phyloP scores from a whole-genome alignment of 2,113 vertebrate genomes.

The Rutilus rutilus region DNA sequence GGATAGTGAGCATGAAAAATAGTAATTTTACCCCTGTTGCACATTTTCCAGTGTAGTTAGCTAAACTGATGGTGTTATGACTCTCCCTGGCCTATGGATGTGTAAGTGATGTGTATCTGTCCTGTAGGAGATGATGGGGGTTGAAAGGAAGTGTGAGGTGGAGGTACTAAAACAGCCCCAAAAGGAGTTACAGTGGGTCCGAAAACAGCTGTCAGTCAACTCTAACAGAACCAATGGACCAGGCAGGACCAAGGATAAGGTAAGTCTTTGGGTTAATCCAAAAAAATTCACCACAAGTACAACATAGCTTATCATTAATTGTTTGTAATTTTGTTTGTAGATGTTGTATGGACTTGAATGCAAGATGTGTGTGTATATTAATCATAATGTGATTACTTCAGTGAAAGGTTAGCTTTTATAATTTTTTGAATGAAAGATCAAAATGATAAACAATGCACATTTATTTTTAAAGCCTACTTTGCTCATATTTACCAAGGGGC shows the following conservation, averaged over 20 bases:
- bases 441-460: too few relatives aligned
- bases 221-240: constrained; percentile 60
- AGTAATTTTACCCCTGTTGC: background rate
- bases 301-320: background rate
- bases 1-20: background rate
- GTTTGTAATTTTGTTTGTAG: background rate
- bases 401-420: too few relatives aligned
- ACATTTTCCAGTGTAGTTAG: background rate
- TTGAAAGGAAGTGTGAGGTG: constrained; percentile 67
- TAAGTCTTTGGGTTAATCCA: constrained; percentile 53
- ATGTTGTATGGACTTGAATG: background rate
- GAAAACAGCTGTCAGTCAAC: constrained; percentile 71
- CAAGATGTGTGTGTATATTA: too few relatives aligned
- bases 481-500: too few relatives aligned
- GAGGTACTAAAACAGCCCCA: constrained; percentile 75
- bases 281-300: background rate
- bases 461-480: too few relatives aligned
- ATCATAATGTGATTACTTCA: too few relatives aligned
- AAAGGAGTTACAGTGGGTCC: constrained; percentile 72
- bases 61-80: background rate
- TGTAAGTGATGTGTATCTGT: background rate
- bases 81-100: background rate
- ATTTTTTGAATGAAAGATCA: too few relatives aligned
- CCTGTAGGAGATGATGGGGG: constrained; percentile 71
- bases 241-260: constrained; percentile 70